These are phyloP conservation scores for Strigamia crassipes DNA, from an alignment of 2,888 invertebrate species.

Conservation along the genomic window DNA sequence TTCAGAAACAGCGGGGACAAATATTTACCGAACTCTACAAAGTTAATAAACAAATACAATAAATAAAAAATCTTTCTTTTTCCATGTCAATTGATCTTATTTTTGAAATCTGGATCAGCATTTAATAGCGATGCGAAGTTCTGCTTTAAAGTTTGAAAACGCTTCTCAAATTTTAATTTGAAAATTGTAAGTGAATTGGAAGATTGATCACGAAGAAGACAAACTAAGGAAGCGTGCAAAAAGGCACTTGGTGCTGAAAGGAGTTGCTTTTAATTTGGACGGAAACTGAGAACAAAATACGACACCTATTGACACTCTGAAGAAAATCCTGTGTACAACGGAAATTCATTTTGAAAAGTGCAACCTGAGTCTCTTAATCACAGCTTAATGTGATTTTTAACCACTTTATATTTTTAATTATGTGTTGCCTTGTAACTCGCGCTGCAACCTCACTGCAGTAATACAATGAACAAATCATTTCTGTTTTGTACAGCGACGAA, in stretches of 20 bases:
- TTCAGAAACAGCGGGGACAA: no score
- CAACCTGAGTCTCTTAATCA: constrained; percentile 15
- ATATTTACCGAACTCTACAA: no score
- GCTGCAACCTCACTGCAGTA: not conserved
- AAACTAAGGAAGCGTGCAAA: constrained; percentile 17
- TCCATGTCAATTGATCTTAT: not conserved
- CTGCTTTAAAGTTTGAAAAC: constrained; percentile 3
- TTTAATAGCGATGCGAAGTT: not conserved
- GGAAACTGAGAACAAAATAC: constrained; percentile 32
- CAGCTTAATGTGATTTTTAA: not conserved
- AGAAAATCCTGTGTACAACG: constrained; percentile 15
- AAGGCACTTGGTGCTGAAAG: constrained; percentile 1
- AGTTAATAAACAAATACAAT: no score
- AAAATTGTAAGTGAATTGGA: constrained; percentile 33
- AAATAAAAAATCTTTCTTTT: no score
- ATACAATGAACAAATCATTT: no score
- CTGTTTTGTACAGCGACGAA: not conserved
- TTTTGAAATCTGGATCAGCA: not conserved
- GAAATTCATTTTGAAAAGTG: constrained; percentile 36
- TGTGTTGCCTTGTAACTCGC: not conserved
- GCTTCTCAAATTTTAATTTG: constrained; percentile 6
- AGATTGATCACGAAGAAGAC: constrained; percentile 22
- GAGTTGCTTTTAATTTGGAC: constrained; percentile 22
- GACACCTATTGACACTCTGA: not conserved
- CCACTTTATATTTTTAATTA: not conserved